These are phyloP conservation scores for Lottia gigantea DNA, from an alignment of 2,888 invertebrate species.

Conservation along the genomic window DNA sequence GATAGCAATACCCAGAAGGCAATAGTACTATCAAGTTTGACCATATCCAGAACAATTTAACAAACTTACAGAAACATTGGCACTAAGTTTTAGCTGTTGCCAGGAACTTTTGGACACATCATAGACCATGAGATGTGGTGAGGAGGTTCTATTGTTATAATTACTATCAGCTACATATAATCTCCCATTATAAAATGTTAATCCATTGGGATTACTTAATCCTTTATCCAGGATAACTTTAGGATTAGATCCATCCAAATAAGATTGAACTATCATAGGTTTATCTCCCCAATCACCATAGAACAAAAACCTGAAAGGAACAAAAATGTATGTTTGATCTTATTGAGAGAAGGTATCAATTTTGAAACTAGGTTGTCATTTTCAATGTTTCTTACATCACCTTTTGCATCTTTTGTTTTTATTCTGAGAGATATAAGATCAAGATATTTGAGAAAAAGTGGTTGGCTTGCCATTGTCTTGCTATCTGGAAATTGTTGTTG, in stretches of 20 bases:
- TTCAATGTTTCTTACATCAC: too few relatives aligned
- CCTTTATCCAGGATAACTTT: constrained; percentile 34
- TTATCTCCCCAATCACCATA: constrained; percentile 52
- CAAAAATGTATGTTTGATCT: too few relatives aligned
- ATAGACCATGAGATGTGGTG: constrained; percentile 32
- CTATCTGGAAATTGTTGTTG: too few relatives aligned
- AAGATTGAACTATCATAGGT: constrained; percentile 43
- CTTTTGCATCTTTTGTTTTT: too few relatives aligned
- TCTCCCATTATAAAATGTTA: constrained; percentile 39
- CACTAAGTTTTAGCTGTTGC: constrained; percentile 34
- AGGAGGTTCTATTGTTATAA: constrained; percentile 37
- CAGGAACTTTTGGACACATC: constrained; percentile 31
- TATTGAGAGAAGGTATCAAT: too few relatives aligned
- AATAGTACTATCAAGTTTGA: too few relatives aligned
- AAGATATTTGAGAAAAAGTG: too few relatives aligned
- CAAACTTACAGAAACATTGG: constrained; percentile 37
- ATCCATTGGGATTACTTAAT: constrained; percentile 51
- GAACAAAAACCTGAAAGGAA: constrained; percentile 49
- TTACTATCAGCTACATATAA: constrained; percentile 53
- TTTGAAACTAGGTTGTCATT: too few relatives aligned
- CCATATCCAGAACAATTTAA: too few relatives aligned
- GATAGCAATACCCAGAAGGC: too few relatives aligned
- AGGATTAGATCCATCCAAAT: constrained; percentile 50
- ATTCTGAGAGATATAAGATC: too few relatives aligned
- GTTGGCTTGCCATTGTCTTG: too few relatives aligned